A percentile compares a stretch with the other conserved stretches of the same genome.
phyloP scores from a whole-genome alignment of 2,113 vertebrate genomes.

The Lampris incognitus region DNA sequence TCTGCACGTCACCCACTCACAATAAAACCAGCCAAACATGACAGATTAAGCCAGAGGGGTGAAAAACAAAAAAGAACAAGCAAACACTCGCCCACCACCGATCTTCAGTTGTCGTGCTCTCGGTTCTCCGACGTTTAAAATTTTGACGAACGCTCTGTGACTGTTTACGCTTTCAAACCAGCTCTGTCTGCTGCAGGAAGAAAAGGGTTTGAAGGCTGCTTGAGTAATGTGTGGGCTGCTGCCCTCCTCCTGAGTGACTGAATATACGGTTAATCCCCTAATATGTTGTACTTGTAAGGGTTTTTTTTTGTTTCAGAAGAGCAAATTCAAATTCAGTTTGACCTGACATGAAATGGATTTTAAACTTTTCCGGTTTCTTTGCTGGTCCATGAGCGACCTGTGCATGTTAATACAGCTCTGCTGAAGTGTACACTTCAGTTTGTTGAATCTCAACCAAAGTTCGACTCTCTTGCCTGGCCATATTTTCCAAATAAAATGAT shows the following conservation, averaged over 20 bases:
- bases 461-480: background rate
- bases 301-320: background rate
- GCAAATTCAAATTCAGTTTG: constrained; percentile 11
- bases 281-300: background rate
- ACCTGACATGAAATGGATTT: constrained; percentile 27
- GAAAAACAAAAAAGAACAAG: constrained; percentile 20
- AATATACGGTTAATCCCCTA: background rate
- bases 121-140: constrained; percentile 57
- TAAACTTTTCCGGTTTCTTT: constrained; percentile 26
- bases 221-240: constrained; percentile 31
- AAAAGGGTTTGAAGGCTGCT: constrained; percentile 24
- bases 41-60: constrained; percentile 39
- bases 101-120: constrained; percentile 48
- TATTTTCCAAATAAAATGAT: constrained; percentile 1
- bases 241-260: constrained; percentile 15
- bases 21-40: constrained; percentile 55
- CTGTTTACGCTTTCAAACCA: constrained; percentile 28
- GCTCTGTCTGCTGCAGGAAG: constrained; percentile 36
- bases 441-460: background rate
- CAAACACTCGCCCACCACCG: constrained; percentile 55
- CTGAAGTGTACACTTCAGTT: background rate
- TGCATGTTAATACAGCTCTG: background rate
- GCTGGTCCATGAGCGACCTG: background rate
- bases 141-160: constrained; percentile 39
- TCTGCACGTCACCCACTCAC: constrained; percentile 67